Evolutionary conservation across 2,113 vertebrate species (phyloP), one percentile per base, ranked within the genome.

Genomic region (Polypterus bichir): DNA sequence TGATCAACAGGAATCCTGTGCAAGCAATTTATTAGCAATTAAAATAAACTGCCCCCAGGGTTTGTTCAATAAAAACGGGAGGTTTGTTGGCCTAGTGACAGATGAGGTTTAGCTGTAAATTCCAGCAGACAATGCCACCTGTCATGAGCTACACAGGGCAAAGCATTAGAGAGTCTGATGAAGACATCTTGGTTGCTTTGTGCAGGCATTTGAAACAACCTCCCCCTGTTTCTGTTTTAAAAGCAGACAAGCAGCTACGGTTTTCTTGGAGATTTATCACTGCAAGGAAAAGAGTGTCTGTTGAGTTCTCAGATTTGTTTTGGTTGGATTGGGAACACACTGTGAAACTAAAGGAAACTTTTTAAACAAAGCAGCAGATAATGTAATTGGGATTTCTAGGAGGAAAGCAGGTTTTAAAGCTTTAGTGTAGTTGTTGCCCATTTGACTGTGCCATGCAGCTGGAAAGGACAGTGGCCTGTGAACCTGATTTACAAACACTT

Each of bases 1-100:
- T 27, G 27, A 27, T 27, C 27, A 27, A 27, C 27, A 27, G 27
- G 27, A 27, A 27, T 27, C 27, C 27, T 27, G 27, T 27, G 27
- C 27, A 27, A 27, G 44, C 48, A 58, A 59, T 48, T 47, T 47
- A n/a, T 47, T 48, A 68, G 53, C 52, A 69, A 64, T 70, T 60
- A 65, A 65, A 66, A 59, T 44, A 65, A 59, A 62, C 68, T 69
- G 70, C 63, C 65, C 65, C 73, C 63, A 59, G 65, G 70, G 61
- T 76, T 78, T 77, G 70, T 69, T 48, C 63, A 69, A 71, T 77
- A 68, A 79, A 77, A 70, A 47, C 65, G 64, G 64, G 62, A 66
- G 62, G 9, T 11, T 27, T 72, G 69, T 79, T 74, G 77, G 73
- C 66, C 60, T 57, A 71, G 70, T 75, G 68, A 75, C 73, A 72